phyloP scores from a whole-genome alignment of 2,888 invertebrate genomes.

The Drosophila ochracea region DNA sequence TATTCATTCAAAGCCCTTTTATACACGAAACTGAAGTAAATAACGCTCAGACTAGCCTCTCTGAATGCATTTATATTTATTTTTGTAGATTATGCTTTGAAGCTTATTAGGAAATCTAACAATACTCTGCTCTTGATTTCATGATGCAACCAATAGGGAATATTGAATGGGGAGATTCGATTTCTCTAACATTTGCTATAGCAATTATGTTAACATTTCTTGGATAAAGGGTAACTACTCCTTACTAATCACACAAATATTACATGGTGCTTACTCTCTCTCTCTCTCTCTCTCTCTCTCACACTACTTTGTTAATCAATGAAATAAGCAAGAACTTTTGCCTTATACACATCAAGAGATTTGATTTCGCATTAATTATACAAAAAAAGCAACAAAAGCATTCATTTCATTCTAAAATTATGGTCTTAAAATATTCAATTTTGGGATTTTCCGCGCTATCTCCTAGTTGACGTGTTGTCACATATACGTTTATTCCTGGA shows the following conservation, averaged over 20 bases:
- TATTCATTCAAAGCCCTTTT: background rate
- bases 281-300: background rate
- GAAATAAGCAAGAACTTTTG: no score
- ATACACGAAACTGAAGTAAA: background rate
- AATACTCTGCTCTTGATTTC: no score
- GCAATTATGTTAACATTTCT: no score
- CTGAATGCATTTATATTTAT: background rate
- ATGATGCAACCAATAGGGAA: no score
- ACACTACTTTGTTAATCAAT: no score
- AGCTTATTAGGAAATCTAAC: no score
- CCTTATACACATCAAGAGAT: background rate
- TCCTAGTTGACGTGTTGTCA: background rate
- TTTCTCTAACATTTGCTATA: no score
- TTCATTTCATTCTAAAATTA: background rate
- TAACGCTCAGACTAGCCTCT: background rate
- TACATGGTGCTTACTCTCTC: background rate
- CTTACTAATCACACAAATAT: background rate
- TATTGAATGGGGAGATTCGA: no score
- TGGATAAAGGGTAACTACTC: no score
- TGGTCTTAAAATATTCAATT: background rate
- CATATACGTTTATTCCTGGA: no score
- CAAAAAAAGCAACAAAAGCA: background rate
- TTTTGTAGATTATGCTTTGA: no score
- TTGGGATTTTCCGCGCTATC: constrained; percentile 2
- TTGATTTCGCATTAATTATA: background rate